A percentile compares a stretch with the other conserved stretches of the same genome.
phyloP scores from a whole-genome alignment of 1,140 invertebrate genomes.

The Halesus radiatus region DNA sequence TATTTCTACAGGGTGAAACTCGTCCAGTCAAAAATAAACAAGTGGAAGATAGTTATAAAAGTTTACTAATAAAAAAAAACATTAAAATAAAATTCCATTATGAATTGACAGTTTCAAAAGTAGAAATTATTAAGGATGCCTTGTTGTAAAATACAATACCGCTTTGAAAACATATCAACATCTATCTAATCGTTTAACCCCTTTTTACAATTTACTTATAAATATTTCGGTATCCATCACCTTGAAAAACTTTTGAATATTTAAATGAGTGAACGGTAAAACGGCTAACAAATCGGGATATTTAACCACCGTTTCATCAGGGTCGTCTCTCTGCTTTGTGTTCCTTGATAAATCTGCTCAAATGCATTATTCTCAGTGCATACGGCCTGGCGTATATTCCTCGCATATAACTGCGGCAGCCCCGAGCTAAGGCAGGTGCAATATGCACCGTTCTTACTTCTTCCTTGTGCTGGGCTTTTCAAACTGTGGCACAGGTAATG shows the following conservation, averaged over 20 bases:
- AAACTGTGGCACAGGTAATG: neutral
- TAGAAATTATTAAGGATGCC: too few relatives aligned
- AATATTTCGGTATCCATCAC: too few relatives aligned
- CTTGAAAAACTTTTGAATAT: neutral
- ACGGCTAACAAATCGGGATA: neutral
- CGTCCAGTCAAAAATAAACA: too few relatives aligned
- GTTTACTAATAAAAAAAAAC: too few relatives aligned
- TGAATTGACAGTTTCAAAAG: too few relatives aligned
- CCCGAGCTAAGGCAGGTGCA: slow-evolving; percentile 14
- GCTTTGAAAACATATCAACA: too few relatives aligned
- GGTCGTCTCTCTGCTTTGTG: neutral
- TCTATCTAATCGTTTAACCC: too few relatives aligned
- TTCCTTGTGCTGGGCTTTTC: neutral
- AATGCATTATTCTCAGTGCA: slow-evolving; percentile 9
- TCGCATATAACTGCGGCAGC: neutral
- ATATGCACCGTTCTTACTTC: neutral
- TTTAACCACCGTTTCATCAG: neutral
- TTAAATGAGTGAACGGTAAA: neutral
- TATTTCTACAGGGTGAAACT: too few relatives aligned
- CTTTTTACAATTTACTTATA: too few relatives aligned
- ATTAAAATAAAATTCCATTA: too few relatives aligned
- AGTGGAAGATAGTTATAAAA: too few relatives aligned
- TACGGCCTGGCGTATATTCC: neutral
- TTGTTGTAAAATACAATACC: too few relatives aligned
- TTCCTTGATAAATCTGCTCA: slow-evolving; percentile 16